Evolutionary conservation across 2,888 invertebrate species (phyloP).

Genomic region (Tachystola acroxantha): DNA sequence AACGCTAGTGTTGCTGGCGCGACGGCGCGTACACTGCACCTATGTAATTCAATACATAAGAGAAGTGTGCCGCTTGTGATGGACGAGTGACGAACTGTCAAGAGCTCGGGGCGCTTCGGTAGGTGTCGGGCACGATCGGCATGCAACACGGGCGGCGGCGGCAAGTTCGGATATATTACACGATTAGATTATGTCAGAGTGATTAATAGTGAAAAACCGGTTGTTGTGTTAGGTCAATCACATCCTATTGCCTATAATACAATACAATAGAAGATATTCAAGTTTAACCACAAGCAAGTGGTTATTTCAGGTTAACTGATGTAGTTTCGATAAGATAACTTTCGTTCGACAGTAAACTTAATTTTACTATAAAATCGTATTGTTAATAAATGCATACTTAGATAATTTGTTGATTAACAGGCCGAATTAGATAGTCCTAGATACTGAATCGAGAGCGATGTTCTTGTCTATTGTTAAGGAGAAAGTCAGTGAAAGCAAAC

Average conservation of each 20-base stretch:
- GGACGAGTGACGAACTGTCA: constrained; percentile 72
- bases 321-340: constrained; percentile 22
- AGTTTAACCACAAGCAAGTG: constrained; percentile 39
- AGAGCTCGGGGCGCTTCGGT: constrained; percentile 51
- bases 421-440: background rate
- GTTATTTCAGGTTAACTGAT: constrained; percentile 22
- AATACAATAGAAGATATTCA: constrained; percentile 28
- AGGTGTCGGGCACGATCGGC: constrained; percentile 28
- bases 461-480: constrained; percentile 27
- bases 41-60: constrained; percentile 62
- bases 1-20: constrained; percentile 47
- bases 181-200: constrained; percentile 60
- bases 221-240: constrained; percentile 58
- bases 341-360: too few species aligned
- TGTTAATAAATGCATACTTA: too few species aligned
- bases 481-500: constrained; percentile 41
- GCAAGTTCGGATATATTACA: constrained; percentile 40
- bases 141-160: constrained; percentile 17
- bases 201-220: constrained; percentile 54
- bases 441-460: constrained; percentile 7
- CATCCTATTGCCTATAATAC: constrained; percentile 32
- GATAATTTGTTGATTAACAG: too few species aligned
- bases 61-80: constrained; percentile 62
- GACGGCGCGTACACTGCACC: constrained; percentile 52
- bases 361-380: too few species aligned